Percentiles rank a stretch among this genome's conserved stretches.
Evolutionary conservation across 2,797 vertebrate genomes (phyloP).

Genomic region (Mallotus villosus): DNA sequence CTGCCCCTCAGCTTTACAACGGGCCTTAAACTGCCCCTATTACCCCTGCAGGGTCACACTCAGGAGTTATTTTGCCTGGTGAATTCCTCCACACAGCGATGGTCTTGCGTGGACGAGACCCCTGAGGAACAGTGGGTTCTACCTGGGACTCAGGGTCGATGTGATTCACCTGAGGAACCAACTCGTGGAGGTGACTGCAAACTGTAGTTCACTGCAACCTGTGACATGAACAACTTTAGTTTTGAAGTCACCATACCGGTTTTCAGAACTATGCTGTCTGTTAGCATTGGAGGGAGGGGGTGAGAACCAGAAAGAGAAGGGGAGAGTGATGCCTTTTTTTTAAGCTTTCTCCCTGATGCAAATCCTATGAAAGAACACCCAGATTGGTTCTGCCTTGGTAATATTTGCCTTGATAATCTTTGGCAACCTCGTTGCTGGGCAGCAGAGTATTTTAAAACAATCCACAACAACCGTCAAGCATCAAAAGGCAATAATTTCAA

Average conservation of each 20-base stretch:
- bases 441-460: no score
- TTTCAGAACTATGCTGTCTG: neutral
- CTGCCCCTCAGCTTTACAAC: neutral
- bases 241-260: neutral
- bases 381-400: neutral
- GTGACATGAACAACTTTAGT: neutral
- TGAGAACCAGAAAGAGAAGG: neutral
- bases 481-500: no score
- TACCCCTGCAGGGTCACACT: neutral
- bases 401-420: conserved; percentile 7
- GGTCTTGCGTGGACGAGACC: neutral
- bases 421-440: no score
- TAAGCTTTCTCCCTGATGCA: neutral
- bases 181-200: no score
- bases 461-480: no score
- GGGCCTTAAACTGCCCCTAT: neutral
- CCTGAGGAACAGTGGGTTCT: neutral
- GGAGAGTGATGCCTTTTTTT: neutral
- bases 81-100: neutral
- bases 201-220: no score
- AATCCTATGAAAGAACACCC: neutral
- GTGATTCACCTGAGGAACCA: no score
- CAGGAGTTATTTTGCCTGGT: neutral
- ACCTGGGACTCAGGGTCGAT: no score
- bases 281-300: no score